Base-by-base conservation (phyloP, 2,888 invertebrate genomes). In the Charanyca ferruginea region DNA sequence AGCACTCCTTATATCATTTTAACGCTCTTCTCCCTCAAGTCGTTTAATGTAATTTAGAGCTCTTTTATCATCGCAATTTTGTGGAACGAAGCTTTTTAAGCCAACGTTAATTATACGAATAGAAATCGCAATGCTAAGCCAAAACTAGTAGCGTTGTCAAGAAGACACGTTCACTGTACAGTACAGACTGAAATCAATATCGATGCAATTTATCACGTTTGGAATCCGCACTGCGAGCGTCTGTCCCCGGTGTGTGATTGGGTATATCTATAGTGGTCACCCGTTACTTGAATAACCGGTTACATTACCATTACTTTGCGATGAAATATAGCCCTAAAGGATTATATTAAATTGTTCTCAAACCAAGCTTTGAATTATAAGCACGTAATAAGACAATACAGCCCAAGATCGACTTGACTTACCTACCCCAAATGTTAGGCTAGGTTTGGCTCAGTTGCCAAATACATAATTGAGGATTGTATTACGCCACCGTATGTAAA, bases 231-330 rank as follows among this genome's bases (percentile, higher is more conserved):
- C 45, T 68, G 78, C 65, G 59, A 55, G 64, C 52, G 58, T 59
- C 47, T 64, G 78, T 77, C 78, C 76, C 77, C 51, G 42, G 69
- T 49, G 77, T 65, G 68, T 73, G 67, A 77, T 76, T 77, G 63
- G 69, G 51, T 45, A 61, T 60, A 77, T 77, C 68, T 35, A 64
- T 60, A 77, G 68, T 60, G 77, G 57, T 65, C 63, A 73, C 60
- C 54, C 62, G 68, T 73, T 69, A 63, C 47, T 65, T 48, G 47
- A 76, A 77, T 68, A 76, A 77, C 73, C 23, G 42, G 73, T 61
- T 60, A 68, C 32, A 73, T 71, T 67, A 42, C 42, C 67, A 60
- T 28, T 64, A 61, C 49, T 58, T 44, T 7, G n/a, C 49, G 8
- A 44, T 54, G 25, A 48, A 59, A 59, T 62, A 61, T 62, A 55